phyloP scores from a whole-genome alignment of 2,797 vertebrate species.

The Bovichtus variegatus region DNA sequence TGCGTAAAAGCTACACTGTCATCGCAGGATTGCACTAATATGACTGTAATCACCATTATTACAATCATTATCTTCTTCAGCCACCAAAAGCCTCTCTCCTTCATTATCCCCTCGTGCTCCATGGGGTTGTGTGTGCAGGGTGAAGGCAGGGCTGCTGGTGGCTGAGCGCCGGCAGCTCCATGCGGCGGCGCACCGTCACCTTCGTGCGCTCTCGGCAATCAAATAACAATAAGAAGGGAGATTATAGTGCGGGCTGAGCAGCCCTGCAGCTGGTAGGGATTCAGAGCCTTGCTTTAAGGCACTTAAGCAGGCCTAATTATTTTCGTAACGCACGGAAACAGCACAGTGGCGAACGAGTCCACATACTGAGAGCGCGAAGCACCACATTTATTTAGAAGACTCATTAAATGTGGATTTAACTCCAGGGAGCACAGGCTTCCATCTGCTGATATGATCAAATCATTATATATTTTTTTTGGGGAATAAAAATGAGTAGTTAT shows the following conservation, averaged over 20 bases:
- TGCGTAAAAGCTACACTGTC: conserved; percentile 66
- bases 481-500: not conserved
- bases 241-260: conserved; percentile 25
- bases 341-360: not conserved
- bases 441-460: not conserved
- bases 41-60: conserved; percentile 22
- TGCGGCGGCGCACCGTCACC: conserved; percentile 52
- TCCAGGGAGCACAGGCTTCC: not conserved
- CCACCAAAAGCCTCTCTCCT: conserved; percentile 5
- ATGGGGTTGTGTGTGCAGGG: conserved; percentile 5
- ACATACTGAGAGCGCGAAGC: not conserved
- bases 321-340: not conserved
- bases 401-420: conserved; percentile 42
- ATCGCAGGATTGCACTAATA: conserved; percentile 1
- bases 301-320: not conserved
- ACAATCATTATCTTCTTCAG: conserved; percentile 30
- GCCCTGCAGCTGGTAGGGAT: not conserved
- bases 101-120: conserved; percentile 20
- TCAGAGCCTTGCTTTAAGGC: conserved; percentile 13
- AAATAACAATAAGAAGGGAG: conserved; percentile 26
- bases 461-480: not conserved
- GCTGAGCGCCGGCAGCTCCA: conserved; percentile 47
- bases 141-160: conserved; percentile 19
- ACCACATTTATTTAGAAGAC: conserved; percentile 1
- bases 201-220: conserved; percentile 35